These are phyloP conservation scores for Lagopus leucura DNA, from an alignment of 2,113 vertebrate genomes.

Conservation along the genomic window DNA sequence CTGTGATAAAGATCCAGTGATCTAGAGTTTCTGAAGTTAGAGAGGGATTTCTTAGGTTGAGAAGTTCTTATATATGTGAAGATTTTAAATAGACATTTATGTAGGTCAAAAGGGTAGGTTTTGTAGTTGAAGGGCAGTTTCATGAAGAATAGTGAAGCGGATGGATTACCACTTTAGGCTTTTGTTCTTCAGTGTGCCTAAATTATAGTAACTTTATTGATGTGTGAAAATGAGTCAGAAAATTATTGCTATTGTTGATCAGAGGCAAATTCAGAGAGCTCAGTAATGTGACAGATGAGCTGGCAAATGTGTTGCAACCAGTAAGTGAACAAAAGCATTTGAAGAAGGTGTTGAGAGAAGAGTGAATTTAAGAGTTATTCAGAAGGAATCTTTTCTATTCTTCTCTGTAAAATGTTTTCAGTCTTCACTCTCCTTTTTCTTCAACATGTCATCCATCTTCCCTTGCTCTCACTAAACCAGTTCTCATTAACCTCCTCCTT, in stretches of 20 bases:
- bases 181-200: slow-evolving; percentile 12
- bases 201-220: background rate
- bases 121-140: background rate
- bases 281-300: background rate
- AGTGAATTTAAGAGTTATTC: background rate
- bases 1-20: background rate
- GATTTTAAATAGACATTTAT: background rate
- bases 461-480: background rate
- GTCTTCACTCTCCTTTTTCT: background rate
- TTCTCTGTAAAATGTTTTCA: background rate
- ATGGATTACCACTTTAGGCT: background rate
- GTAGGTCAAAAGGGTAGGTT: background rate
- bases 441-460: background rate
- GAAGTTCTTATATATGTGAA: background rate
- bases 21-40: background rate
- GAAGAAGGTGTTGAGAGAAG: background rate
- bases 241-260: background rate
- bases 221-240: slow-evolving; percentile 10
- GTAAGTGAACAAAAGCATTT: background rate
- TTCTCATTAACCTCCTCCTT: background rate
- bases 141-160: background rate
- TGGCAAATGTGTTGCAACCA: background rate
- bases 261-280: background rate
- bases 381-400: background rate
- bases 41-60: background rate